Conservation (phyloP, 1,140 invertebrate genomes). For the Drosophila lini region DNA sequence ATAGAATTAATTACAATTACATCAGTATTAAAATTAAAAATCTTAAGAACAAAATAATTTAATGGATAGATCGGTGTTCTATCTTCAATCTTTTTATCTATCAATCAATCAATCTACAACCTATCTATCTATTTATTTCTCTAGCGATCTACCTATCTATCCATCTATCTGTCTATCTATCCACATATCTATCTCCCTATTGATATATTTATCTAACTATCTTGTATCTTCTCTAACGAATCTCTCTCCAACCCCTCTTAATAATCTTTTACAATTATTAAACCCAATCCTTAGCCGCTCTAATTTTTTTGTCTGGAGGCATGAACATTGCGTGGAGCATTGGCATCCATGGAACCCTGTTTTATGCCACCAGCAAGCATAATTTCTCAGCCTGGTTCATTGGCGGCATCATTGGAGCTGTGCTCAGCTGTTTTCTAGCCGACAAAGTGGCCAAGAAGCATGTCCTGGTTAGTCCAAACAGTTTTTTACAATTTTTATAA, state of each 20-base stretch:
- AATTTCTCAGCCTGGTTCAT: conserved; percentile 62
- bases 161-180: no score
- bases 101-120: no score
- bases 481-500: no score
- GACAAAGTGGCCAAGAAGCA: conserved; percentile 60
- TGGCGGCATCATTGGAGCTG: conserved; percentile 58
- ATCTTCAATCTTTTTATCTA: no score
- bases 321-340: conserved; percentile 76
- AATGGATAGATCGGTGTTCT: no score
- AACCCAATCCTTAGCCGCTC: conserved; percentile 18
- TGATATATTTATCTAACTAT: no score
- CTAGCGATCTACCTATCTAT: no score
- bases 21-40: no score
- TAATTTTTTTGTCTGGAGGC: conserved; percentile 67
- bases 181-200: no score
- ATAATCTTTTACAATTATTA: not conserved
- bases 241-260: not conserved
- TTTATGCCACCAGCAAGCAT: not conserved
- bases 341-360: conserved; percentile 9
- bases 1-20: no score
- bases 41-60: not conserved
- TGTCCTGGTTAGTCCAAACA: conserved; percentile 38
- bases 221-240: not conserved
- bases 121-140: no score
- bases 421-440: conserved; percentile 41